Base-by-base conservation (phyloP, 2,797 vertebrate genomes). In the Atherinosoma microstoma region DNA sequence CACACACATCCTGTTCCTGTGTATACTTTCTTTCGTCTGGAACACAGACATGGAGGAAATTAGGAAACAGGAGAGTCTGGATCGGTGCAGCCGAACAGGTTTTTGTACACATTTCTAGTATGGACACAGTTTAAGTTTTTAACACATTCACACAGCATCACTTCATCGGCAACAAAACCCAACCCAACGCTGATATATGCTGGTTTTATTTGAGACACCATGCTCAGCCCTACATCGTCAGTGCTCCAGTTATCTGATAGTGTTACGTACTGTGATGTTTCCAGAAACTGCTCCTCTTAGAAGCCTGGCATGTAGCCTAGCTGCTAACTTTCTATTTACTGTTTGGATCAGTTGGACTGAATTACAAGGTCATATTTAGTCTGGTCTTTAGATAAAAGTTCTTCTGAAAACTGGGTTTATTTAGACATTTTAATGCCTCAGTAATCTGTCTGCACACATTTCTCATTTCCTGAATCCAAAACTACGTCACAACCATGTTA, bases 1-100 rank as follows among this genome's bases (percentile, higher is more conserved):
- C 73, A 76, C 60, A 78, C 69, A 80, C 56, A 9, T 74, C 34
- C 70, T 70, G 70, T 64, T 74, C 47, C 60, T 78, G 60, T 70
- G 38, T 58, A 57, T 45, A 56, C 60, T 34, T 30, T 71, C 32
- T 35, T 79, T 77, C n/a, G 30, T 59, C 49, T 51, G 35, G 40
- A 69, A 58, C 49, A 72, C 13, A 8, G 27, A 75, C 36, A 53
- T 2, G 15, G 35, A 67, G 57, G 35, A 60, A 78, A 73, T 53
- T 2, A 24, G 35, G 53, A 32, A 15, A 63, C 13, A 72, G 10
- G 18, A 29, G 38, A 75, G 54, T 0, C 36, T 38, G 22, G 45
- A 73, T 67, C 36, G n/a, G 6, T 16, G 49, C 0, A 60, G 30
- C 12, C 61, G 38, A 34, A 67, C n/a, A 27, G 34, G 64, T 67